A percentile compares a stretch with the other conserved stretches of the same genome.
phyloP scores from a whole-genome alignment of 2,113 vertebrate species.

The Syrmaticus mikado region DNA sequence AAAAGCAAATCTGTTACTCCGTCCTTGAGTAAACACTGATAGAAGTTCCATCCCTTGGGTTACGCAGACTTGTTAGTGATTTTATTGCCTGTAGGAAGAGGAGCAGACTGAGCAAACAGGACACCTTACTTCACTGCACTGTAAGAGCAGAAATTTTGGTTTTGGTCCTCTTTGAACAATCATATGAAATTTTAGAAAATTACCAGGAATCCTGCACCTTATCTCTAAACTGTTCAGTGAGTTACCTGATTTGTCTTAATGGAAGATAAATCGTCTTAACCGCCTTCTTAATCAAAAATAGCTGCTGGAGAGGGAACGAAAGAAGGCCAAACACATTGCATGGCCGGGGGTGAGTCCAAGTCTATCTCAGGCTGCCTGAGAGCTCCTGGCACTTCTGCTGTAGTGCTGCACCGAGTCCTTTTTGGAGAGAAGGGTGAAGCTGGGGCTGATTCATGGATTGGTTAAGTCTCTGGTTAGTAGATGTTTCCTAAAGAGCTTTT shows the following conservation, averaged over 20 bases:
- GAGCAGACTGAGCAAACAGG: background rate
- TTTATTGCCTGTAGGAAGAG: background rate
- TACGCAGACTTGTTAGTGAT: background rate
- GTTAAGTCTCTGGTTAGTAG: background rate
- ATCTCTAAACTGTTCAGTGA: background rate
- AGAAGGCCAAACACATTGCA: background rate
- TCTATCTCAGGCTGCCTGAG: background rate
- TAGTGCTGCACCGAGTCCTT: background rate
- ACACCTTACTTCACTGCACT: rapidly evolving
- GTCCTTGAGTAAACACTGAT: background rate
- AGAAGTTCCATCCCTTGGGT: background rate
- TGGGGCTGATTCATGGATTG: background rate
- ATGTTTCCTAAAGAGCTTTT: background rate
- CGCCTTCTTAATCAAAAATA: background rate
- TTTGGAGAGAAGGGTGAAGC: background rate
- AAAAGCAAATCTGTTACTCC: background rate
- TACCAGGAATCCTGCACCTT: background rate
- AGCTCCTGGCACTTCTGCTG: background rate
- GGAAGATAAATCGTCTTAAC: background rate
- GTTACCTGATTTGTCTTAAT: background rate
- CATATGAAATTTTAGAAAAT: background rate
- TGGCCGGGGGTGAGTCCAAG: background rate
- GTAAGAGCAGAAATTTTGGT: background rate
- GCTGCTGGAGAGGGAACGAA: background rate
- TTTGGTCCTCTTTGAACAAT: background rate